Percentiles rank a stretch among this genome's conserved stretches.
Conservation (phyloP, 2,888 invertebrate species). For the Blomia tropicalis region DNA sequence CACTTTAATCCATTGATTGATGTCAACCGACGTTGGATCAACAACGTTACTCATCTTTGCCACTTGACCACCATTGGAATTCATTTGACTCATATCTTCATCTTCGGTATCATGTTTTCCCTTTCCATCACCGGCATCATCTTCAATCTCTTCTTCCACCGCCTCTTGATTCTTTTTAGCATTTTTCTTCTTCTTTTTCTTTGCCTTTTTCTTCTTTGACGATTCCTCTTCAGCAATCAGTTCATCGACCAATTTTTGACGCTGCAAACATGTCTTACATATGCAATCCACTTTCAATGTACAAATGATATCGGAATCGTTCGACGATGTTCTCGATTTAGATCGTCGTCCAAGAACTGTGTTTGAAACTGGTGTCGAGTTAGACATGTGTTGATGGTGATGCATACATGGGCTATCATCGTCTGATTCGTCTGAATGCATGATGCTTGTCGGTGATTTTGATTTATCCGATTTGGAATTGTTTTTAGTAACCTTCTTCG, state of each 20-base stretch:
- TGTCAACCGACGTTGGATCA: constrained; percentile 7
- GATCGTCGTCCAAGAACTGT: not conserved
- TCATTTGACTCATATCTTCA: not conserved
- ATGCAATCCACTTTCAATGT: constrained; percentile 1
- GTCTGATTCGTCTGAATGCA: not conserved
- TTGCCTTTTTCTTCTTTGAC: constrained; percentile 27
- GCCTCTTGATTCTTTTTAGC: constrained; percentile 21
- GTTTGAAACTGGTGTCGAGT: too few relatives aligned
- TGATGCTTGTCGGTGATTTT: not conserved
- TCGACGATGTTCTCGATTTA: not conserved
- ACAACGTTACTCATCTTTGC: not conserved
- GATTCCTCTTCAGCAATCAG: constrained; percentile 27
- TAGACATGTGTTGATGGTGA: not conserved
- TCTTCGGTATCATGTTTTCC: not conserved
- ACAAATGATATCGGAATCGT: not conserved
- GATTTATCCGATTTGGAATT: not conserved
- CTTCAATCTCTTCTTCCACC: constrained; percentile 9
- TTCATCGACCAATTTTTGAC: constrained; percentile 16
- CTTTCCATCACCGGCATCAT: not conserved
- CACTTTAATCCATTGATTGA: constrained; percentile 14
- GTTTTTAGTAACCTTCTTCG: not conserved
- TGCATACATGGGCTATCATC: not conserved
- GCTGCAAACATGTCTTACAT: not conserved
- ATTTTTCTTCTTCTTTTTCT: constrained; percentile 28
- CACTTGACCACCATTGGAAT: not conserved